Evolutionary conservation across 92 coral and sea anemone species (phyloP).

Genomic region (Epizoanthus scotinus): DNA sequence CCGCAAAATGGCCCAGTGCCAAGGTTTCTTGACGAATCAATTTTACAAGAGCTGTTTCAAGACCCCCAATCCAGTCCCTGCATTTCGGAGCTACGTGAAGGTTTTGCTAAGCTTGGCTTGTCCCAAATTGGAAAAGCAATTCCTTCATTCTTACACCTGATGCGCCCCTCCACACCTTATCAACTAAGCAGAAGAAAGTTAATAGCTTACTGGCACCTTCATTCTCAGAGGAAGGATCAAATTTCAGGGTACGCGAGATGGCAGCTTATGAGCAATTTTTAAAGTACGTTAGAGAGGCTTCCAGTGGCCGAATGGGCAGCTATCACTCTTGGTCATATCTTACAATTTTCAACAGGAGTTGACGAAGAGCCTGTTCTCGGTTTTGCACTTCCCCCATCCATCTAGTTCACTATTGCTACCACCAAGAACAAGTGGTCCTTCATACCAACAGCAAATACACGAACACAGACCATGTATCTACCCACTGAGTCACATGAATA

Average conservation of each 20-base stretch:
- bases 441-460: conserved; percentile 36
- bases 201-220: conserved; percentile 42
- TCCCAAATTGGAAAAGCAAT: conserved; percentile 39
- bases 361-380: conserved; percentile 69
- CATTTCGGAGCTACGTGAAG: conserved; percentile 43
- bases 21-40: conserved; percentile 25
- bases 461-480: conserved; percentile 29
- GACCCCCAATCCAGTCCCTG: conserved; percentile 27
- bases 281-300: too few species aligned
- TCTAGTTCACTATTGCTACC: conserved; percentile 38
- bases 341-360: conserved; percentile 59
- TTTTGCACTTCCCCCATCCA: conserved; percentile 49
- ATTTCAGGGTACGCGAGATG: conserved; percentile 25
- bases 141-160: conserved; percentile 54
- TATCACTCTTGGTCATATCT: conserved; percentile 60
- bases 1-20: conserved; percentile 36
- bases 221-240: conserved; percentile 57
- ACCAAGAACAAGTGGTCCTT: conserved; percentile 36
- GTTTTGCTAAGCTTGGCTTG: conserved; percentile 49
- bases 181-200: too few species aligned
- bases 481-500: conserved; percentile 9
- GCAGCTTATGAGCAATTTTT: too few species aligned
- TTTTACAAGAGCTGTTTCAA: conserved; percentile 20
- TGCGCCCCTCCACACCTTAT: conserved; percentile 51
- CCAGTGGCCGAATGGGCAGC: conserved; percentile 61